Evolutionary conservation across 2,113 vertebrate species (phyloP), one percentile per base, ranked within the genome.

Genomic region (Elgaria multicarinata): DNA sequence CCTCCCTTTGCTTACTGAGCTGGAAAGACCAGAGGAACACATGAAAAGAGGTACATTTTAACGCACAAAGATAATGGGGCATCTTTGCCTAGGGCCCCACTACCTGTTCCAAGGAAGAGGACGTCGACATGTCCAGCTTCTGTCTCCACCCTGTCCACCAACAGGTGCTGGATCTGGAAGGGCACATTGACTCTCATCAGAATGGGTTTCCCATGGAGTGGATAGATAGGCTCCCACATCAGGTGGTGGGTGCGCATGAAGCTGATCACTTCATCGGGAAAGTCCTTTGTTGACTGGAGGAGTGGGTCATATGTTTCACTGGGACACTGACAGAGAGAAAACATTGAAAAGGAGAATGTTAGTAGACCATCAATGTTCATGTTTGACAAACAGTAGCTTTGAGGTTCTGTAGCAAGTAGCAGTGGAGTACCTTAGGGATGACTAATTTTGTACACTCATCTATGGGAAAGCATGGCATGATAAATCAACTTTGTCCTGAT

Each of bases 91-190:
- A 39, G 28, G 53, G 42, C 22, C 3, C 46, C n/a, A 96, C 90
- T 95, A 98, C 98, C 98, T 96, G 98, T 98, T n/a, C 98, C 97
- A 8, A 98, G 97, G 96, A 98, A 98, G 1, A 98, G 92, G 33
- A 98, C 91, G 0, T 98, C 97, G 13, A 97, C 96, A 0, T 94
- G 94, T 6, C 97, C 96, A 16, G 96, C 95, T 88, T 97, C 97
- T 0, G 78, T 85, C 10, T 98, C 98, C 95, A 98, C 96, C 62
- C 97, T 72, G 95, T 98, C 98, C 93, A 98, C 98, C 5, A 98
- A 96, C 36, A 98, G 93, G 92, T 90, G 97, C 94, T 86, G 96
- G 20, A 98, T 91, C 76, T 91, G 93, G 96, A 97, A 97, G 0
- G 97, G 92, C 0, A 93, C 83, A 2, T 97, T 97, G 95, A 95